phyloP scores from a whole-genome alignment of 2,113 vertebrate genomes.

The Mandrillus leucophaeus region DNA sequence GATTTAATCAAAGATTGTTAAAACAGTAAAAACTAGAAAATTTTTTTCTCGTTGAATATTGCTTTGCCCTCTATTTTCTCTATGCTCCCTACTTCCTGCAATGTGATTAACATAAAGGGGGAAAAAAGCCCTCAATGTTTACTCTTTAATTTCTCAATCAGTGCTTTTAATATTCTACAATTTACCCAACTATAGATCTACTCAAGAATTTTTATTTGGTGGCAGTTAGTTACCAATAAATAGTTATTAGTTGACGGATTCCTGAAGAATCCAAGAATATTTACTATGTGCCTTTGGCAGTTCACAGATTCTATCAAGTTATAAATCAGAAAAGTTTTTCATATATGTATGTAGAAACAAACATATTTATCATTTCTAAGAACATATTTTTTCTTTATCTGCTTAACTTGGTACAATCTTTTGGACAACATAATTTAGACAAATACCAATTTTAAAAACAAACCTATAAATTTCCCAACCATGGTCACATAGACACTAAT shows the following conservation, averaged over 20 bases:
- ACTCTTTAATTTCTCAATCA: neutral
- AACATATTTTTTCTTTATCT: neutral
- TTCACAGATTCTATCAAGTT: neutral
- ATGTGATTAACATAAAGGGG: neutral
- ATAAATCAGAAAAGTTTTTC: slow-evolving; percentile 8
- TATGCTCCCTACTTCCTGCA: neutral
- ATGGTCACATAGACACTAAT: neutral
- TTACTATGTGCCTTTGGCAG: neutral
- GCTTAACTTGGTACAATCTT: slow-evolving; percentile 30
- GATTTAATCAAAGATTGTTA: neutral
- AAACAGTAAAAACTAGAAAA: neutral
- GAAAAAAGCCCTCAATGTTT: neutral
- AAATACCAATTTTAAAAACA: neutral
- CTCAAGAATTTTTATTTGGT: slow-evolving; percentile 1
- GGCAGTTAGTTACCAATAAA: neutral
- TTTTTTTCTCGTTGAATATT: neutral
- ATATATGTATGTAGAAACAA: slow-evolving; percentile 12
- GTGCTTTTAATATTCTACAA: neutral
- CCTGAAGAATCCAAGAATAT: neutral
- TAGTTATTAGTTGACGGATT: neutral
- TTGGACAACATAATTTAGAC: neutral
- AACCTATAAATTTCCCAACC: neutral
- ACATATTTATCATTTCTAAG: neutral
- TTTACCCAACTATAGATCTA: neutral
- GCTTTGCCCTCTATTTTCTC: neutral